phyloP scores from a whole-genome alignment of 2,888 invertebrate species.

The Nomada lathburiana region DNA sequence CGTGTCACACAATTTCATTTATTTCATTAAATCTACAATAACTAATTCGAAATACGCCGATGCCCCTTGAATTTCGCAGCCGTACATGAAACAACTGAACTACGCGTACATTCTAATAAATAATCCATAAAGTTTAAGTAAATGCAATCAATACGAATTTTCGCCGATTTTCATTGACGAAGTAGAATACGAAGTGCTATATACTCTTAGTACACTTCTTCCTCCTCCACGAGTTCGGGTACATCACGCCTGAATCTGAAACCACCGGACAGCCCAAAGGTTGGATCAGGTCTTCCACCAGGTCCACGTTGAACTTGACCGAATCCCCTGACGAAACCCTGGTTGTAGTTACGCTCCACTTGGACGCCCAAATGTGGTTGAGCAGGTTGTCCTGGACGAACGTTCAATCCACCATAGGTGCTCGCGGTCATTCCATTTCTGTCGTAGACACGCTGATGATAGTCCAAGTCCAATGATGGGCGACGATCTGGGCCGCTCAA shows the following conservation, averaged over 20 bases:
- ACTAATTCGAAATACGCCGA: neutral
- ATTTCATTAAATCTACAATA: constrained; percentile 6
- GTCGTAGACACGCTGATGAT: constrained; percentile 61
- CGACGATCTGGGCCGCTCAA: constrained; percentile 63
- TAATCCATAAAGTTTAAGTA: constrained; percentile 4
- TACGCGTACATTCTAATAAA: neutral
- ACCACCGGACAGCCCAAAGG: constrained; percentile 15
- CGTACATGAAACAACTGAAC: too few relatives aligned
- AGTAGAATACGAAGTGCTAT: too few relatives aligned
- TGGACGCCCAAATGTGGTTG: constrained; percentile 65
- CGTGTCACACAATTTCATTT: neutral
- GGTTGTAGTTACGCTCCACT: constrained; percentile 57
- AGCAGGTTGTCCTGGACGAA: constrained; percentile 49
- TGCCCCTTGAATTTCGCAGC: too few relatives aligned
- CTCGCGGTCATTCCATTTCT: constrained; percentile 51
- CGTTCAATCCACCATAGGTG: constrained; percentile 63
- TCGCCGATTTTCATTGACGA: neutral
- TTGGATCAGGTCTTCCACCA: constrained; percentile 31
- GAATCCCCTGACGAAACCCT: constrained; percentile 63
- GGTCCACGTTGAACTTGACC: constrained; percentile 53
- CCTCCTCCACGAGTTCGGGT: neutral
- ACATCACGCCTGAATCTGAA: constrained; percentile 46
- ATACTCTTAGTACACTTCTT: neutral
- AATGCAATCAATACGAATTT: neutral
- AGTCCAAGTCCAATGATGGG: constrained; percentile 62